These are phyloP conservation scores for Panagrolaimus sp. DNA, from an alignment of 1,140 invertebrate genomes.

Conservation along the genomic window DNA sequence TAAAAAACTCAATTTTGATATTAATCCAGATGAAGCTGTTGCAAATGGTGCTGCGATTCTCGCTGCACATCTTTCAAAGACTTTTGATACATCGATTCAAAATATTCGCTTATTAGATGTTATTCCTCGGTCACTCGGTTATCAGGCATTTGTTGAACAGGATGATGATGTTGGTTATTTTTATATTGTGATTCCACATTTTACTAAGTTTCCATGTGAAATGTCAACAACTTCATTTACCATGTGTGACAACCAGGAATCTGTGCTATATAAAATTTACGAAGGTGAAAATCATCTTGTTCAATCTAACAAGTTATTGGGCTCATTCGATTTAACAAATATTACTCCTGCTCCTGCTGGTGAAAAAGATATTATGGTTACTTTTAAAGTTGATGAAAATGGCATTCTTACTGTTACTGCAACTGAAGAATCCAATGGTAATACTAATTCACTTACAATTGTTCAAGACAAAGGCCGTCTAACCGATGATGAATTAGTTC, in stretches of 20 bases:
- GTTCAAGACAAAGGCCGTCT: too few relatives aligned
- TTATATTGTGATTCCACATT: conserved; percentile 62
- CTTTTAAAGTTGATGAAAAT: conserved; percentile 99
- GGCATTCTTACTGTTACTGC: conserved; percentile 98
- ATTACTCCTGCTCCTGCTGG: conserved; percentile 57
- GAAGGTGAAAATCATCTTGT: conserved; percentile 97
- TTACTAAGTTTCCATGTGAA: conserved; percentile 93
- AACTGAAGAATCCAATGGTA: too few relatives aligned
- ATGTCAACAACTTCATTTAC: too few relatives aligned
- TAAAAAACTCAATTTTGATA: conserved; percentile 73
- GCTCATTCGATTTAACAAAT: conserved; percentile 77
- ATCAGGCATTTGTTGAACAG: conserved; percentile 94
- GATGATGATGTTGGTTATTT: conserved; percentile 68
- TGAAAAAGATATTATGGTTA: conserved; percentile 72
- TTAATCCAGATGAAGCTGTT: conserved; percentile 96
- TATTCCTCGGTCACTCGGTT: conserved; percentile 81
- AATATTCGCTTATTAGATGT: conserved; percentile 87
- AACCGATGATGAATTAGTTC: too few relatives aligned
- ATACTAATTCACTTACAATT: too few relatives aligned
- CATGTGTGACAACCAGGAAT: conserved; percentile 86
- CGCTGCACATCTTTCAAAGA: conserved; percentile 66
- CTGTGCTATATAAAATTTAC: conserved; percentile 88
- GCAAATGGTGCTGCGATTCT: conserved; percentile 94
- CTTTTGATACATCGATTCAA: conserved; percentile 89
- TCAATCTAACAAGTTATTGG: conserved; percentile 80